These are phyloP conservation scores for Anniella stebbinsi DNA, from an alignment of 2,797 vertebrate genomes.

Conservation along the genomic window DNA sequence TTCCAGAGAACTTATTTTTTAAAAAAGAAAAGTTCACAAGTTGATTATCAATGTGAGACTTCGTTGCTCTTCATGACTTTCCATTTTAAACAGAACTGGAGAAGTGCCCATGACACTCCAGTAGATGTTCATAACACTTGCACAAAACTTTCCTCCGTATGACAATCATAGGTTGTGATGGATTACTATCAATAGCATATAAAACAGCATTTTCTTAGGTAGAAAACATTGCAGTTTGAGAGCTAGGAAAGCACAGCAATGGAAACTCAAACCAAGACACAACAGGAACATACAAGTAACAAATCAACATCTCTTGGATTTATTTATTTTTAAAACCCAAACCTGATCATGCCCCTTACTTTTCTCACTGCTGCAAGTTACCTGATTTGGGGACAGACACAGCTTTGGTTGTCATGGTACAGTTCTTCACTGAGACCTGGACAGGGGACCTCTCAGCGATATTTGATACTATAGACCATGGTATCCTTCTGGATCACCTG, in stretches of 20 bases:
- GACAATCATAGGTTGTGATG: neutral
- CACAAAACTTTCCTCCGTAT: neutral
- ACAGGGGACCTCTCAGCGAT: neutral
- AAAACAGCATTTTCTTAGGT: neutral
- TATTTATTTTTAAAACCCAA: neutral
- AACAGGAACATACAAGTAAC: neutral
- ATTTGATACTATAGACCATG: neutral
- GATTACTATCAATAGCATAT: neutral
- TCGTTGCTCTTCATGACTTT: neutral
- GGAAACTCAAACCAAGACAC: neutral
- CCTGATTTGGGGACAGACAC: neutral
- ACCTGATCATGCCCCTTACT: neutral
- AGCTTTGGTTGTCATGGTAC: neutral
- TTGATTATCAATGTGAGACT: neutral
- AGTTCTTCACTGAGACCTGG: neutral
- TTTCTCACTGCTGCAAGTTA: neutral
- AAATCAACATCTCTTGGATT: neutral
- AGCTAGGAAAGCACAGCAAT: neutral
- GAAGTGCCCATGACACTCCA: neutral
- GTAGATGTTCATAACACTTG: neutral
- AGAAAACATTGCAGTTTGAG: neutral
- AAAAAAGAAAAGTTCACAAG: neutral
- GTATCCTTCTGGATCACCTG: neutral
- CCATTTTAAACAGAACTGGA: neutral
- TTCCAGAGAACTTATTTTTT: neutral